These are phyloP conservation scores for Tenualosa ilisha DNA, from an alignment of 2,797 vertebrate species.

Conservation along the genomic window DNA sequence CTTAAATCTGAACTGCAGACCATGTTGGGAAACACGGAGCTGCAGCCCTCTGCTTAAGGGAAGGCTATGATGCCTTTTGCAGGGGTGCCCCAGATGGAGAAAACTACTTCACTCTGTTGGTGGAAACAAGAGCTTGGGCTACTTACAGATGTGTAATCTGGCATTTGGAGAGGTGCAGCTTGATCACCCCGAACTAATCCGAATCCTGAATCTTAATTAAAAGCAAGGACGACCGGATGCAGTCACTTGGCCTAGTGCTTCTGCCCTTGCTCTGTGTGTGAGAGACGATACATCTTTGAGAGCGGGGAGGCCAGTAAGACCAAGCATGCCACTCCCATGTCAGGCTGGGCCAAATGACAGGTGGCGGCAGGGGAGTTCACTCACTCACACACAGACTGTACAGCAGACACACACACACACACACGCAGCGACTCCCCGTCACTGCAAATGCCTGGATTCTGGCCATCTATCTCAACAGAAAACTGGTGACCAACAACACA, in stretches of 20 bases:
- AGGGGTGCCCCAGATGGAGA: not conserved
- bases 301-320: slow-evolving; percentile 28
- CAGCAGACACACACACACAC: not conserved
- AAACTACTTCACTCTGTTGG: slow-evolving; percentile 13
- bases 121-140: slow-evolving; percentile 12
- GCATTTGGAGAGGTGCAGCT: slow-evolving; percentile 2
- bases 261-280: not conserved
- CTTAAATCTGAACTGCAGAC: slow-evolving; percentile 34
- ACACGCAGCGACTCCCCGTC: not conserved
- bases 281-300: slow-evolving; percentile 28
- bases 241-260: slow-evolving; percentile 30
- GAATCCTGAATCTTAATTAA: not conserved
- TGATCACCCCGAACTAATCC: slow-evolving; percentile 19
- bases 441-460: not conserved
- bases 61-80: slow-evolving; percentile 9
- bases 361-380: slow-evolving; percentile 6
- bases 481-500: slow-evolving; percentile 7
- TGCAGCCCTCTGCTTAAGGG: not conserved
- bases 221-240: not conserved
- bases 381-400: not conserved
- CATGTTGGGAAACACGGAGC: not conserved
- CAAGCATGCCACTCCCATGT: slow-evolving; percentile 26
- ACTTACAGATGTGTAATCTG: slow-evolving; percentile 11
- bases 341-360: slow-evolving; percentile 33
- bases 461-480: not conserved